Percentiles rank a stretch among this genome's conserved stretches.
Conservation (phyloP, 1,140 invertebrate genomes). For the Micrasema longulum region DNA sequence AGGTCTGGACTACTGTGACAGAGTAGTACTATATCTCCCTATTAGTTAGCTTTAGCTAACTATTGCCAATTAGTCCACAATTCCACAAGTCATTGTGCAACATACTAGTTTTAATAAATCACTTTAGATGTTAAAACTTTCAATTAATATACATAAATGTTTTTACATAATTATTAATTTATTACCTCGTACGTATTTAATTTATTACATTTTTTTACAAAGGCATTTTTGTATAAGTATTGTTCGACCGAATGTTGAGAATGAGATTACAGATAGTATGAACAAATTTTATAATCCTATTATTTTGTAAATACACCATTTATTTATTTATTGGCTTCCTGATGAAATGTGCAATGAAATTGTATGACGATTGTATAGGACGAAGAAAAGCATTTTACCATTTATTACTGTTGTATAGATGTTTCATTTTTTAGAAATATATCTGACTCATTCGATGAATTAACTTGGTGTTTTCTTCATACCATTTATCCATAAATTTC, state of each 20-base stretch:
- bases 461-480: not conserved
- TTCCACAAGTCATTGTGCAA: constrained; percentile 35
- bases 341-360: constrained; percentile 40
- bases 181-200: constrained; percentile 42
- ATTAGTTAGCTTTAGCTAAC: not conserved
- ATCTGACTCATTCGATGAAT: constrained; percentile 43
- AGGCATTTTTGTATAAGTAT: constrained; percentile 14
- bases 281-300: constrained; percentile 42
- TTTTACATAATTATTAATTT: constrained; percentile 45
- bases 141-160: constrained; percentile 46
- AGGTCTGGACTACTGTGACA: constrained; percentile 6
- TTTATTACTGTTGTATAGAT: constrained; percentile 52
- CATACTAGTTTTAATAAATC: constrained; percentile 44
- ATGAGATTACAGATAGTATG: constrained; percentile 22
- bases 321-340: constrained; percentile 40
- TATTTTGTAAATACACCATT: constrained; percentile 52
- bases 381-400: constrained; percentile 46
- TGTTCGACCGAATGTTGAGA: constrained; percentile 22
- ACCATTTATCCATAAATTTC: too few relatives aligned
- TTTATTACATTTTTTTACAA: constrained; percentile 40
- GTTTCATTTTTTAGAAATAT: constrained; percentile 54
- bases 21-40: not conserved
- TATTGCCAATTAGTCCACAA: constrained; percentile 24
- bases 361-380: constrained; percentile 33
- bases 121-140: constrained; percentile 42